Base-by-base conservation (phyloP, 2,113 vertebrate species). In the Scatophagus argus region DNA sequence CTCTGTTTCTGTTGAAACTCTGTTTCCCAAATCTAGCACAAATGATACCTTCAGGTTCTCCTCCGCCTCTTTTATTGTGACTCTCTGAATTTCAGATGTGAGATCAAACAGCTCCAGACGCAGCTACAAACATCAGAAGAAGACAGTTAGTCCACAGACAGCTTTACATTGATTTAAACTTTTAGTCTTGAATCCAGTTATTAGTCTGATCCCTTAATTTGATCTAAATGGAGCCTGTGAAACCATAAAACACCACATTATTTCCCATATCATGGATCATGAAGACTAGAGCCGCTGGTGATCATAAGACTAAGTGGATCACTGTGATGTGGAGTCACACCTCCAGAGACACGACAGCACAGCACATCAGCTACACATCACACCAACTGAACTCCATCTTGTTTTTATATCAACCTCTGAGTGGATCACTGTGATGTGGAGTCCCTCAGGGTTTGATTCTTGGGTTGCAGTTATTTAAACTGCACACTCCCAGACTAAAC, bases 241-340 rank as follows among this genome's bases (percentile, higher is more conserved):
- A 2, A 58, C 31, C 47, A 23, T 34, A 4, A 59, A 36, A 59
- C 32, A n/a, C n/a, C n/a, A n/a, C n/a, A n/a, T n/a, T n/a, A n/a
- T n/a, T n/a, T n/a, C n/a, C n/a, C n/a, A n/a, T n/a, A n/a, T n/a
- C n/a, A n/a, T n/a, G n/a, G n/a, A n/a, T 34, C 19, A 4, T 34
- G 9, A 58, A 58, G n/a, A n/a, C 46, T 14, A 13, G 13, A 41
- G 39, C 6, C 8, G 8, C 2, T 38, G 36, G 5, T 38, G 36
- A 41, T 41, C 12, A 41, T 41, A 16, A n/a, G n/a, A n/a, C n/a
- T n/a, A n/a, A n/a, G n/a, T n/a, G n/a, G n/a, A n/a, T n/a, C n/a
- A n/a, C n/a, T n/a, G n/a, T n/a, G 89, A 68, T n/a, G n/a, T n/a
- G n/a, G 96, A 93, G 70, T 95, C 95, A 77, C 94, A 96, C 94